phyloP scores from a whole-genome alignment of 2,113 vertebrate genomes.

The Laticauda colubrina region DNA sequence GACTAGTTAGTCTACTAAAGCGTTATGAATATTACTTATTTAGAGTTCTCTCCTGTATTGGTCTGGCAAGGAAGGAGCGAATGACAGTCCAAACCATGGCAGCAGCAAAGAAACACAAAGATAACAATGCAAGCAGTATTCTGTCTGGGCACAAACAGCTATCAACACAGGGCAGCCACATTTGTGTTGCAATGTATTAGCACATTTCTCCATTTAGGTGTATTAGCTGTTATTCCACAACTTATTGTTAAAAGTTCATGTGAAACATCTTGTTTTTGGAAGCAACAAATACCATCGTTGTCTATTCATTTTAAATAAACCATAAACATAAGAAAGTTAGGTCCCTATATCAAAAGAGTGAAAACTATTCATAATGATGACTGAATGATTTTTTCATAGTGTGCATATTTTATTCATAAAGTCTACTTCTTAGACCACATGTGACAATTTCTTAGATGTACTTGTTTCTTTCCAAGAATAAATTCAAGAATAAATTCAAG shows the following conservation, averaged over 20 bases:
- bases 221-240: neutral
- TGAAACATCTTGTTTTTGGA: neutral
- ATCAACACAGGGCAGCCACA: constrained; percentile 42
- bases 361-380: neutral
- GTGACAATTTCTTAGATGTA: neutral
- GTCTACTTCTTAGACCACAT: no score
- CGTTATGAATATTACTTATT: neutral
- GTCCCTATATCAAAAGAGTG: neutral
- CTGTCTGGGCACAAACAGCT: constrained; percentile 44
- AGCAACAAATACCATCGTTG: neutral
- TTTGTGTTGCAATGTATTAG: neutral
- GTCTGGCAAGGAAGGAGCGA: constrained; percentile 19
- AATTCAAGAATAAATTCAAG: neutral
- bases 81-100: constrained; percentile 20
- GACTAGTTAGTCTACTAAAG: neutral
- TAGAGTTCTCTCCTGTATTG: constrained; percentile 42
- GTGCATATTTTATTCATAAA: neutral
- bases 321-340: neutral
- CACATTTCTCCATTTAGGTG: neutral
- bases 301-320: neutral
- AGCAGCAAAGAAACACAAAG: constrained; percentile 66
- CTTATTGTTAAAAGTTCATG: neutral
- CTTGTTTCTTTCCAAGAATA: neutral
- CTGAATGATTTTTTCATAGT: neutral
- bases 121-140: constrained; percentile 55